These are phyloP conservation scores for Chionomys nivalis DNA, from an alignment of 2,113 vertebrate species.

Conservation along the genomic window DNA sequence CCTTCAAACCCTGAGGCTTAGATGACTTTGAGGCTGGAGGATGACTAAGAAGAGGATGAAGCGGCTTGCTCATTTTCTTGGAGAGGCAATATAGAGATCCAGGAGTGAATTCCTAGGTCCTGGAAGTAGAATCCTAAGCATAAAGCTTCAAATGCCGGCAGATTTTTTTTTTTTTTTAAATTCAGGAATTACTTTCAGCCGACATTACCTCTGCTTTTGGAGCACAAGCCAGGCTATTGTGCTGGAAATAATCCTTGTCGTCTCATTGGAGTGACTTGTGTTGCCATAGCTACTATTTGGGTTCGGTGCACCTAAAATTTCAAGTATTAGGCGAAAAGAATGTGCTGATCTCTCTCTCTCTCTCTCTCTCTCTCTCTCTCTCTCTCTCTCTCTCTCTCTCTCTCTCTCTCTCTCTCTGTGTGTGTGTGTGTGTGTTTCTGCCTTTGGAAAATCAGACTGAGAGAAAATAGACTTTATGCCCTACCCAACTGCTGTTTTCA, in stretches of 20 bases:
- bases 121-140: conserved; percentile 67
- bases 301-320: conserved; percentile 80
- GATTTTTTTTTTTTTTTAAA: conserved; percentile 71
- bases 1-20: neutral
- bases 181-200: conserved; percentile 84
- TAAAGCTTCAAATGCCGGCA: conserved; percentile 67
- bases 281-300: conserved; percentile 88
- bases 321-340: conserved; percentile 81
- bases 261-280: conserved; percentile 84
- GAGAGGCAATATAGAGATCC: neutral
- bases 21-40: neutral
- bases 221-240: conserved; percentile 85
- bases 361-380: conserved; percentile 59
- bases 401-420: no score
- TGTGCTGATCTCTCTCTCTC: conserved; percentile 61
- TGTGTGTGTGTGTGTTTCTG: neutral
- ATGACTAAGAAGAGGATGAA: neutral
- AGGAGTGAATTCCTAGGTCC: conserved; percentile 10
- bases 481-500: conserved; percentile 15
- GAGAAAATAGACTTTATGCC: conserved; percentile 5
- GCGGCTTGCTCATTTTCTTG: neutral
- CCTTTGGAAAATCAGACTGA: conserved; percentile 55
- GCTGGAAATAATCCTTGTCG: conserved; percentile 87
- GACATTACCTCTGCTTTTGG: conserved; percentile 86
- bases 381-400: neutral